phyloP scores from a whole-genome alignment of 2,888 invertebrate species.

The Andrena marginata region DNA sequence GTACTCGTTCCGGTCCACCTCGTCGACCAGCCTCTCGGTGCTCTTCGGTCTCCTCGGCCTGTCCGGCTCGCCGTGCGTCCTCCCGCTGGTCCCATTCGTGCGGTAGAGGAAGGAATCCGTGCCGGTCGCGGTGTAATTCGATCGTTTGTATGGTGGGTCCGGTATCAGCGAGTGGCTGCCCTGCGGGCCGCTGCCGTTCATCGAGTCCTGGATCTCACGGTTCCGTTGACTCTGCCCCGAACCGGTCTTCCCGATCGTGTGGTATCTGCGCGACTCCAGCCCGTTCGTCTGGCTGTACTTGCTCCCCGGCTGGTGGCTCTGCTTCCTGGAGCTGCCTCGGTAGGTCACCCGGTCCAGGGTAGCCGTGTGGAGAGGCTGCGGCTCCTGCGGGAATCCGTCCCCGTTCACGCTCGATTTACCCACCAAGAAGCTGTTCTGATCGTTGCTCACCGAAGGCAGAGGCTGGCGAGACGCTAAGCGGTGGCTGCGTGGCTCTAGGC shows the following conservation, averaged over 20 bases:
- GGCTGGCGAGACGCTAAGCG: conserved; percentile 72
- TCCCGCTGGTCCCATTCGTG: conserved; percentile 75
- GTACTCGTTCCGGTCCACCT: conserved; percentile 71
- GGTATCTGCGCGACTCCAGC: conserved; percentile 78
- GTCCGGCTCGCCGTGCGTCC: conserved; percentile 64
- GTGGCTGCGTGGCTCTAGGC: conserved; percentile 80
- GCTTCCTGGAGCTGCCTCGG: conserved; percentile 76
- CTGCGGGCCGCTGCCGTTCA: conserved; percentile 72
- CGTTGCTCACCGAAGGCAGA: conserved; percentile 60
- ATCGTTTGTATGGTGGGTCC: conserved; percentile 72
- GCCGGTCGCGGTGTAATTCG: conserved; percentile 65
- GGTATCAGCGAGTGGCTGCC: conserved; percentile 68
- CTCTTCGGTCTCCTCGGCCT: conserved; percentile 80
- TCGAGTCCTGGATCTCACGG: conserved; percentile 62
- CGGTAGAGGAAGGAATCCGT: conserved; percentile 76
- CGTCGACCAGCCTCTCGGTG: conserved; percentile 79
- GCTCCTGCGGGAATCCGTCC: conserved; percentile 67
- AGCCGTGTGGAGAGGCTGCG: conserved; percentile 77
- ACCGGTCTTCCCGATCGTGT: conserved; percentile 77
- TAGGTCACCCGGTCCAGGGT: conserved; percentile 82
- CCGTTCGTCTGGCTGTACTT: conserved; percentile 77
- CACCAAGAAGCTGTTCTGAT: conserved; percentile 58
- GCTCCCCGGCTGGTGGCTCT: conserved; percentile 70
- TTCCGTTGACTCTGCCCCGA: conserved; percentile 54
- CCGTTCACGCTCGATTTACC: conserved; percentile 62